phyloP scores from a whole-genome alignment of 2,113 vertebrate genomes.

The Syngnathus floridae region DNA sequence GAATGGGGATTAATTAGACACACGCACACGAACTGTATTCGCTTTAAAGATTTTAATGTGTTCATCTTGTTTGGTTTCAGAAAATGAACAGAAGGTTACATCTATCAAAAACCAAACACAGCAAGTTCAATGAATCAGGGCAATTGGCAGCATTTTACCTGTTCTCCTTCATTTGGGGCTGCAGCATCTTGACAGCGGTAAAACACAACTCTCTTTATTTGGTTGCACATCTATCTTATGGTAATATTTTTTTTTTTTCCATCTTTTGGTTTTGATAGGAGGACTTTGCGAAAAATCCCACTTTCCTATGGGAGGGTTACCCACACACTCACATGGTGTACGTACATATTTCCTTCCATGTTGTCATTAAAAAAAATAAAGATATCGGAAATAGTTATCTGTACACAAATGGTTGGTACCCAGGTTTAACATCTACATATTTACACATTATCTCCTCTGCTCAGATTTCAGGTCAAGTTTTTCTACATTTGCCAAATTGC shows the following conservation, averaged over 20 bases:
- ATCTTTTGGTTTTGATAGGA: constrained; percentile 59
- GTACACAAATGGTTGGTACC: background rate
- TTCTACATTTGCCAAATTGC: constrained; percentile 86
- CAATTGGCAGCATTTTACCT: constrained; percentile 80
- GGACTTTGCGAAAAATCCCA: constrained; percentile 75
- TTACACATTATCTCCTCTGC: constrained; percentile 32
- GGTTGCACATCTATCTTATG: background rate
- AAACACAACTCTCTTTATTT: background rate
- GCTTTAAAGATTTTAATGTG: background rate
- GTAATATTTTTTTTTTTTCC: constrained; percentile 12
- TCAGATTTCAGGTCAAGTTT: constrained; percentile 83
- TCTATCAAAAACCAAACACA: constrained; percentile 81
- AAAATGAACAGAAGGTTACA: constrained; percentile 79
- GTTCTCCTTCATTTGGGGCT: constrained; percentile 79
- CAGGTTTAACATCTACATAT: background rate
- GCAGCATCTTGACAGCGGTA: constrained; percentile 79
- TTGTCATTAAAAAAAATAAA: background rate
- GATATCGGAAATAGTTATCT: background rate
- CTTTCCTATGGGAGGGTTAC: constrained; percentile 78
- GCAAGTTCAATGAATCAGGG: constrained; percentile 82
- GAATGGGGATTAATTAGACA: too few relatives aligned
- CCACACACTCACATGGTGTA: constrained; percentile 79
- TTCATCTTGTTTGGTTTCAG: constrained; percentile 51
- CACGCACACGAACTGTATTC: too few relatives aligned
- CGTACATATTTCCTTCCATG: constrained; percentile 41